phyloP scores from a whole-genome alignment of 2,888 invertebrate species.

The Drosophila rubida region DNA sequence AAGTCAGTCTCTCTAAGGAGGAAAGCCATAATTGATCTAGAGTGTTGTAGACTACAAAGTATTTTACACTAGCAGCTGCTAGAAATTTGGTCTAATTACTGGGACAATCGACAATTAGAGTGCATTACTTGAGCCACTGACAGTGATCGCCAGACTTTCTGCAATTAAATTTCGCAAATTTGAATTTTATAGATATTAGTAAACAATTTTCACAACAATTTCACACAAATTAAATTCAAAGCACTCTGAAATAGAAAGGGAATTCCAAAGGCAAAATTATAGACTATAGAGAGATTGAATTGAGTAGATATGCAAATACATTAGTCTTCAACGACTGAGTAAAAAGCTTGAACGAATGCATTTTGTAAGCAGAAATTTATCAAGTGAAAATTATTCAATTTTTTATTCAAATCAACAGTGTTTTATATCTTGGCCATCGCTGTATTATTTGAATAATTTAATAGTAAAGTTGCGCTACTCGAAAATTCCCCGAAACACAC shows the following conservation, averaged over 20 bases:
- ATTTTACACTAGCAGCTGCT: not conserved
- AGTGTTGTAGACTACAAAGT: not conserved
- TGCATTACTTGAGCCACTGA: not conserved
- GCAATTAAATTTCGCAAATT: conserved; percentile 7
- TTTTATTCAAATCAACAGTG: no score
- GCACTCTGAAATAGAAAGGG: not conserved
- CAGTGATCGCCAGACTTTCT: conserved; percentile 1
- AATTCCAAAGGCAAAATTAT: not conserved
- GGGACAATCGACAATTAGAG: conserved; percentile 8
- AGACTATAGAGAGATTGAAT: not conserved
- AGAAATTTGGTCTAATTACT: conserved; percentile 7
- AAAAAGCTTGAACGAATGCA: not conserved
- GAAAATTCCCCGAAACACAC: no score
- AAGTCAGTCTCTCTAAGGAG: conserved; percentile 8
- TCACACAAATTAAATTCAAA: not conserved
- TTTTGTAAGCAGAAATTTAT: not conserved
- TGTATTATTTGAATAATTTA: no score
- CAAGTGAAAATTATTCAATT: no score
- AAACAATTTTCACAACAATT: not conserved
- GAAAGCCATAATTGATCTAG: not conserved
- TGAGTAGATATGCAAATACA: not conserved
- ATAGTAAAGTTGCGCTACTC: no score
- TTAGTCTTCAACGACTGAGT: not conserved
- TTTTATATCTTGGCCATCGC: no score
- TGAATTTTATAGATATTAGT: not conserved